Evolutionary conservation across 1,140 invertebrate genomes (phyloP).

Genomic region (Cryptotermes secundus): DNA sequence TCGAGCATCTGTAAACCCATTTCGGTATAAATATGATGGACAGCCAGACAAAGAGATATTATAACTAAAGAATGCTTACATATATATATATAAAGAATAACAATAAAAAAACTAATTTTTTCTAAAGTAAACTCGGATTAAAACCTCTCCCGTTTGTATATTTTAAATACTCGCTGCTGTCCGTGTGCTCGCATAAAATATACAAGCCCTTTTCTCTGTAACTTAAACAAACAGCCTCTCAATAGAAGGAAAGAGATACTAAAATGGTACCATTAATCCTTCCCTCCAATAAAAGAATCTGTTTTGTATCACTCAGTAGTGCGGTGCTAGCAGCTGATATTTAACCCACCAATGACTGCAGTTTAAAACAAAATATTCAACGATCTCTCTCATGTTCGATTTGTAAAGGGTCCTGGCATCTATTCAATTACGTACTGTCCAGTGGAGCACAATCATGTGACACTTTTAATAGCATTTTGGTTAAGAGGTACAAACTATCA

Average conservation of each 20-base stretch:
- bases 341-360: not conserved
- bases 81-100: not conserved
- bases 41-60: not conserved
- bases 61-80: not conserved
- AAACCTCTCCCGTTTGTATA: not conserved
- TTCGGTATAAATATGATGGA: slow-evolving; percentile 10
- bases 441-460: too few relatives aligned
- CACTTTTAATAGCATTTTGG: too few relatives aligned
- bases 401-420: not conserved
- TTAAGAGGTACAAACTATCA: too few relatives aligned
- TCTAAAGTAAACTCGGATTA: not conserved
- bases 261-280: not conserved
- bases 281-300: not conserved
- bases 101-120: not conserved
- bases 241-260: not conserved
- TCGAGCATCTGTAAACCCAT: not conserved
- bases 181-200: not conserved
- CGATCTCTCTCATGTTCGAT: not conserved
- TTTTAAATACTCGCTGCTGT: not conserved
- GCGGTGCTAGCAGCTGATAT: not conserved
- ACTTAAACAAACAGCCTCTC: not conserved
- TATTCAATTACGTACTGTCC: not conserved
- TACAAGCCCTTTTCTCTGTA: not conserved
- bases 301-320: not conserved
- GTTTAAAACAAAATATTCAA: not conserved